These are phyloP conservation scores for Piaya cayana DNA, from an alignment of 2,113 vertebrate species.

Conservation along the genomic window DNA sequence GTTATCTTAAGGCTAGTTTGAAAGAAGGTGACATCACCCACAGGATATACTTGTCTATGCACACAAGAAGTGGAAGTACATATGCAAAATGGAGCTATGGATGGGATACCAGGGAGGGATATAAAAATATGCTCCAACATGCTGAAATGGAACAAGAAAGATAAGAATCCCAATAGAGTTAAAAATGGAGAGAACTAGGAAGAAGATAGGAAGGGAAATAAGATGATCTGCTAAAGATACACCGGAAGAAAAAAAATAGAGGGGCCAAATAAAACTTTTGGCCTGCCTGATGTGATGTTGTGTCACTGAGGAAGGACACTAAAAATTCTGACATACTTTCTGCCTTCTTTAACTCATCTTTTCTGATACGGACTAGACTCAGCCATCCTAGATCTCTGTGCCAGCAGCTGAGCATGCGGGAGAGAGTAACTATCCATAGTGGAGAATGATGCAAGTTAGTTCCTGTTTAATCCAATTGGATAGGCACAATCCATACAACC, in stretches of 20 bases:
- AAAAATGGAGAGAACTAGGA: background rate
- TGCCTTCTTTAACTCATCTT: background rate
- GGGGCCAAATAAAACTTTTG: background rate
- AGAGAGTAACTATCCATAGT: background rate
- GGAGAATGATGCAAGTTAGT: background rate
- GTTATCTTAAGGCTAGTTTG: background rate
- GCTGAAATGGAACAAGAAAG: background rate
- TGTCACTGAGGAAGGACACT: background rate
- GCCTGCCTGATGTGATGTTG: fast-evolving
- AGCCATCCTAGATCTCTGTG: background rate
- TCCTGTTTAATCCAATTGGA: background rate
- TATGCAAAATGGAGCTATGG: background rate
- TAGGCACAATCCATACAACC: background rate
- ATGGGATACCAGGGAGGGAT: background rate
- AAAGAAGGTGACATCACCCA: background rate
- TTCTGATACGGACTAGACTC: background rate
- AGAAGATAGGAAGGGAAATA: background rate
- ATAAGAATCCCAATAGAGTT: background rate
- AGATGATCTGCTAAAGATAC: background rate
- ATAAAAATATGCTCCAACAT: background rate
- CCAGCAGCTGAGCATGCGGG: background rate
- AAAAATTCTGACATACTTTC: background rate
- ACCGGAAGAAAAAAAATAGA: background rate
- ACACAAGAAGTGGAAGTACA: background rate
- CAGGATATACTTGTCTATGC: background rate